Base-by-base conservation (phyloP, 2,888 invertebrate species). In the Agonum fuliginosum region DNA sequence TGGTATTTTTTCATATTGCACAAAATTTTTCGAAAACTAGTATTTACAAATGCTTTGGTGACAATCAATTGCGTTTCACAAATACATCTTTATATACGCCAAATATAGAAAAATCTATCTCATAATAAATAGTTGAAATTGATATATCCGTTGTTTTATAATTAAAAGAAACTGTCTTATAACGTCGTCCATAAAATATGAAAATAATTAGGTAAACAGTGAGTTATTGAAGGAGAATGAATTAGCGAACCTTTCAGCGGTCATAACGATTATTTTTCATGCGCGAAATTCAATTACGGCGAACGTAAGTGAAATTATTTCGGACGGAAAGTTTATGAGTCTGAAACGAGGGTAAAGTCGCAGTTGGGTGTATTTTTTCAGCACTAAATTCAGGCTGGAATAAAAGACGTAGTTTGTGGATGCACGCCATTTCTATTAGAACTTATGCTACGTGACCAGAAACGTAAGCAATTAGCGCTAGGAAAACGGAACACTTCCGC, bases 401-500 rank as follows among this genome's bases (percentile, higher is more conserved):
- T 75, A 75, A 75, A 75, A 75, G 75, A 77, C 78, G 78, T 73
- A 80, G 79, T 79, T 81, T 79, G 80, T 80, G 81, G 82, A 82
- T 83, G 83, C 84, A 82, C 81, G 82, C 82, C 82, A 82, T 84
- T 84, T 83, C 82, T 83, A 83, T 84, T 83, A 82, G 81, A 82
- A 82, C 82, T 83, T 84, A 83, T 82, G 80, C 81, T 81, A 85
- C 85, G 85, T 85, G 86, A 85, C 84, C 83, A 83, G 85, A 85
- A 84, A 84, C 81, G 82, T 84, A 84, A 85, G 83, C 84, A 86
- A 85, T 85, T 85, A 86, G 84, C 84, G 84, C 83, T 82, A 83
- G 81, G 83, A 83, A 30, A 58, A 74, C 46, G 24, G 20, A 58
- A 41, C 70, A 48, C 19, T 43, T 70, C 30, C 46, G 14, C 20